These are phyloP conservation scores for Conus betulinus DNA, from an alignment of 1,140 invertebrate genomes.

Conservation along the genomic window DNA sequence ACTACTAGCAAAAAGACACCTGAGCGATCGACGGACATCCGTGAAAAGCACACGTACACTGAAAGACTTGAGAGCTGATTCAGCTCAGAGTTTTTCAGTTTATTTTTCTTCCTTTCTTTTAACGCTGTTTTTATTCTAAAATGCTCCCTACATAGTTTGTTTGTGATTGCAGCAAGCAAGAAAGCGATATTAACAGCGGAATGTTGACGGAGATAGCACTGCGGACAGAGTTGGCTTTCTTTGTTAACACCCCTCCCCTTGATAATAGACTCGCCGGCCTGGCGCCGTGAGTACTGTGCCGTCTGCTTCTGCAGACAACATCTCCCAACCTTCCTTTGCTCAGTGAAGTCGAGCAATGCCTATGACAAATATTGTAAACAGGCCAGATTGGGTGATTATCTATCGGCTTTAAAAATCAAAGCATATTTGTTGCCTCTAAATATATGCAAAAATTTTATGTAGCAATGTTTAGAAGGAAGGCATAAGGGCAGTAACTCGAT, in stretches of 20 bases:
- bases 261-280: conserved; percentile 24
- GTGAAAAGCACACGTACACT: too few species aligned
- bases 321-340: not conserved
- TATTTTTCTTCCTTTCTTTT: not conserved
- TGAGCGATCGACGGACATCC: too few species aligned
- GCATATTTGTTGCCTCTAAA: conserved; percentile 27
- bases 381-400: not conserved
- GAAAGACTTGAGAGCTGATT: not conserved
- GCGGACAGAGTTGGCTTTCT: conserved; percentile 19
- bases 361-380: conserved; percentile 10
- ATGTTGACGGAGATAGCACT: conserved; percentile 2
- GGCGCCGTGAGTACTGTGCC: conserved; percentile 29
- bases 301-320: conserved; percentile 22
- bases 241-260: conserved; percentile 18
- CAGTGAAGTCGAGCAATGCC: not conserved
- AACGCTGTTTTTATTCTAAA: not conserved
- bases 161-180: not conserved
- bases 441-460: conserved; percentile 5
- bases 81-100: not conserved
- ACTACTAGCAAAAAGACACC: too few species aligned
- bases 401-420: conserved; percentile 21
- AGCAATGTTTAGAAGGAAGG: conserved; percentile 31
- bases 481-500: conserved; percentile 38
- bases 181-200: conserved; percentile 10
- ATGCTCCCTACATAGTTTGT: not conserved